A percentile compares a stretch with the other conserved stretches of the same genome.
These are phyloP conservation scores for Menidia menidia DNA, from an alignment of 2,797 vertebrate genomes.

Conservation along the genomic window DNA sequence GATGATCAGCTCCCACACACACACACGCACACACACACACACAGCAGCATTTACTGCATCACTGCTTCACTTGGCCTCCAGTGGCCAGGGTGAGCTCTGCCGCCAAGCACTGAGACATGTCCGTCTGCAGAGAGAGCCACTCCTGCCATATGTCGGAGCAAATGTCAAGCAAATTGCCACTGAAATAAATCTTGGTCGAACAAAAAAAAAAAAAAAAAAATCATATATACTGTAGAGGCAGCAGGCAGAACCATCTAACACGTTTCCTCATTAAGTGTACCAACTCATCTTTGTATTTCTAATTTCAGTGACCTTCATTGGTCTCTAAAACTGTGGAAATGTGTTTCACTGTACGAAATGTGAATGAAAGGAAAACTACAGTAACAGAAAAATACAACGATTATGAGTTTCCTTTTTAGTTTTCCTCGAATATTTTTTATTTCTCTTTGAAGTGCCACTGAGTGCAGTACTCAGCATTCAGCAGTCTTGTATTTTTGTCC, in stretches of 20 bases:
- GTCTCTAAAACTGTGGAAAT: background rate
- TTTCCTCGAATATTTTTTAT: too few species aligned
- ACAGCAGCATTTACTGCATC: conserved; percentile 72
- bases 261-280: background rate
- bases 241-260: background rate
- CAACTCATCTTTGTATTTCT: background rate
- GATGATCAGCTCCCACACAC: conserved; percentile 72
- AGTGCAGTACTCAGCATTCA: background rate
- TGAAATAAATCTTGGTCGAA: conserved; percentile 10
- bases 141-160: conserved; percentile 21
- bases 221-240: too few species aligned
- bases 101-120: conserved; percentile 57
- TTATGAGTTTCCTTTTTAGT: too few species aligned
- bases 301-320: background rate
- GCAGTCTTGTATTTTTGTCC: background rate
- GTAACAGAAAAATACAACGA: too few species aligned
- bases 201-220: too few species aligned
- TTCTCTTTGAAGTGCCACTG: background rate
- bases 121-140: conserved; percentile 35
- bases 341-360: background rate
- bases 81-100: conserved; percentile 65
- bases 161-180: conserved; percentile 18
- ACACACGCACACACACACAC: conserved; percentile 26
- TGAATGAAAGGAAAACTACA: background rate
- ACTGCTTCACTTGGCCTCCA: conserved; percentile 72